Percentiles rank a stretch among this genome's conserved stretches.
Conservation (phyloP, 1,140 invertebrate genomes). For the Pectinophora gossypiella region DNA sequence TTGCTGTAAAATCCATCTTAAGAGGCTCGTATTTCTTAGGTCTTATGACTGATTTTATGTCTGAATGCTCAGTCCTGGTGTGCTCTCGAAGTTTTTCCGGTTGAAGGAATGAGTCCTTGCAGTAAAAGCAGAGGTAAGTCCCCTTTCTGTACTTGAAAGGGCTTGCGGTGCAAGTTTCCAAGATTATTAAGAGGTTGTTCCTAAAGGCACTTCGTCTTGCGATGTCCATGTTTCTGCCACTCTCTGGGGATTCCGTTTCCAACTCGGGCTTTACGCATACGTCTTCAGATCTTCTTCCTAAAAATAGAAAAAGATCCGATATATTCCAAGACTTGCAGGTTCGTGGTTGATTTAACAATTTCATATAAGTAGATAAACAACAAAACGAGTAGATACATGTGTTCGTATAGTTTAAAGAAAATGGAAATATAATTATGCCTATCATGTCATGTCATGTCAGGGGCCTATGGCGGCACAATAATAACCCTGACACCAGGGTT, state of each 20-base stretch:
- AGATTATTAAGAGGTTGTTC: constrained; percentile 54
- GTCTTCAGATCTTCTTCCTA: constrained; percentile 54
- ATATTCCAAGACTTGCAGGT: neutral
- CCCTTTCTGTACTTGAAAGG: constrained; percentile 66
- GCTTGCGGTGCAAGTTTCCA: constrained; percentile 51
- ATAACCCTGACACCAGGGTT: no score
- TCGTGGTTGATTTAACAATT: no score
- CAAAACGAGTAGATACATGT: no score
- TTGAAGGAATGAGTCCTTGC: constrained; percentile 52
- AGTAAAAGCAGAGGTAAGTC: constrained; percentile 56
- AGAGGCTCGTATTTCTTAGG: constrained; percentile 60
- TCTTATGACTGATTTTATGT: constrained; percentile 30
- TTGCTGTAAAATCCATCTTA: constrained; percentile 56
- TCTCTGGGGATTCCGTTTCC: constrained; percentile 29
- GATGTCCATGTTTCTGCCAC: constrained; percentile 13
- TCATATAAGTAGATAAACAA: no score
- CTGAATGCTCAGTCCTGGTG: constrained; percentile 35
- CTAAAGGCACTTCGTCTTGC: constrained; percentile 39
- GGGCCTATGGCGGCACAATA: no score
- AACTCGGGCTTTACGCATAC: constrained; percentile 28
- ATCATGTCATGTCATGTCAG: no score
- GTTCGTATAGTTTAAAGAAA: no score
- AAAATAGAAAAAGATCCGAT: constrained; percentile 65
- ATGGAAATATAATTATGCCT: no score
- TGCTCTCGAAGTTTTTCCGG: constrained; percentile 58